Evolutionary conservation across 1,140 invertebrate species (phyloP), one percentile per base, ranked within the genome.

Genomic region (Thaumetopoea pityocampa): DNA sequence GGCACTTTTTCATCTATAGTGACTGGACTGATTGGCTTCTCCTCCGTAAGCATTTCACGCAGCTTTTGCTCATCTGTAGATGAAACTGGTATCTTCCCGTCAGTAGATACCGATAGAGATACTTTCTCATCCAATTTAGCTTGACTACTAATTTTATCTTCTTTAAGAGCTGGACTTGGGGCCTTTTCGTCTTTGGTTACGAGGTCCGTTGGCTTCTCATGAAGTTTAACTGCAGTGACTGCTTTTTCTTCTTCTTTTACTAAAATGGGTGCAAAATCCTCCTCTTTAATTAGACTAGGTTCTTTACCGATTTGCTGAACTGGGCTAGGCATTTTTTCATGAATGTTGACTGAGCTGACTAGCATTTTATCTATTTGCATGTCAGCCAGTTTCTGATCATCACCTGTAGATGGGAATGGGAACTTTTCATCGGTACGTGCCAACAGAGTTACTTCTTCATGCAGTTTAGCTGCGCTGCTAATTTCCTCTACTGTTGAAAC

Each of bases 1-100:
- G 33, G n/a, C 8, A 17, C 26, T n/a, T 53, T 56, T 0, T 50
- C 52, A 1, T 19, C 24, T 10, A 15, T 17, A 27, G 47, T 55
- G 0, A 30, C 33, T 6, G 43, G 26, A 15, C 26, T 35, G 0
- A 17, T 1, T 4, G 17, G 12, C 16, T 46, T 50, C 3, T 47
- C 35, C 22, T 22, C 34, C 2, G 2, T n/a, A n/a, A n/a, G n/a
- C n/a, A n/a, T n/a, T n/a, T n/a, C n/a, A n/a, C n/a, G n/a, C n/a
- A n/a, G n/a, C n/a, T n/a, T n/a, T n/a, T n/a, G 12, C n/a, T 26
- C 8, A 2, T 10, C 20, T 51, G 4, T 18, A 12, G 14, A 6
- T 4, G 36, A 43, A 7, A 24, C 43, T 2, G 37, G 16, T 8
- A 11, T 9, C 12, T 62, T 55, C 0, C 41, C 47, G 2, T 28